Evolutionary conservation across 2,797 vertebrate species (phyloP).

Genomic region (Dipus sagitta): DNA sequence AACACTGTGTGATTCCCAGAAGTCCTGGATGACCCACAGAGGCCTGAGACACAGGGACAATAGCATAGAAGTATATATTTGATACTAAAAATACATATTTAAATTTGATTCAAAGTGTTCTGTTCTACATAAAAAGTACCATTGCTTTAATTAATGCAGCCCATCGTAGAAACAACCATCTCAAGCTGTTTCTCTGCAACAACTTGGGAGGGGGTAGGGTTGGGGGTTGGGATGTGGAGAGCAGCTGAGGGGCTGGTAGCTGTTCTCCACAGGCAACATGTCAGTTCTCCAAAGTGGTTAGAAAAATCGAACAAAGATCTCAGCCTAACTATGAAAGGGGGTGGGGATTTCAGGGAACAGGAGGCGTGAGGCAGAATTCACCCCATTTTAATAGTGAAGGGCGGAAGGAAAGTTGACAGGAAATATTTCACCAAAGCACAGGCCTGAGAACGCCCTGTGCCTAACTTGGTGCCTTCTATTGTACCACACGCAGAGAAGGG

Average conservation of each 20-base stretch:
- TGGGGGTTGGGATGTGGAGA: background rate
- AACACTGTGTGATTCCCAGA: background rate
- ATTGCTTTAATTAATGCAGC: slow-evolving; percentile 55
- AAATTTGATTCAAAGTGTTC: slow-evolving; percentile 59
- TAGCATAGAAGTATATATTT: background rate
- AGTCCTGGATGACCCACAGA: background rate
- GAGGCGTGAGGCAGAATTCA: background rate
- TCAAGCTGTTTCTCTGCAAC: slow-evolving; percentile 53
- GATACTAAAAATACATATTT: slow-evolving; percentile 43
- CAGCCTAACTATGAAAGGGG: background rate
- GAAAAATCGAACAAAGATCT: slow-evolving; percentile 22
- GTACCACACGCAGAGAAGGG: background rate
- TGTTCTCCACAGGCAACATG: background rate
- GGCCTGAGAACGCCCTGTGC: background rate
- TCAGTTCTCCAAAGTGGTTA: background rate
- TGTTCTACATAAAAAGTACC: slow-evolving; percentile 34
- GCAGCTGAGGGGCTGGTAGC: background rate
- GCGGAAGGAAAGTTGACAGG: background rate
- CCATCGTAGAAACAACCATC: slow-evolving; percentile 25
- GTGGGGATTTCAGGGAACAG: background rate
- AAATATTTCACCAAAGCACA: background rate
- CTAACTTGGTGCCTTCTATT: rapidly evolving
- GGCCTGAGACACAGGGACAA: background rate
- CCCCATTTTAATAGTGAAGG: slow-evolving; percentile 20
- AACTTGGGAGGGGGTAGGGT: background rate